Percentiles rank a stretch among this genome's conserved stretches.
Conservation (phyloP, 2,888 invertebrate genomes). For the Lasius fuliginosus region DNA sequence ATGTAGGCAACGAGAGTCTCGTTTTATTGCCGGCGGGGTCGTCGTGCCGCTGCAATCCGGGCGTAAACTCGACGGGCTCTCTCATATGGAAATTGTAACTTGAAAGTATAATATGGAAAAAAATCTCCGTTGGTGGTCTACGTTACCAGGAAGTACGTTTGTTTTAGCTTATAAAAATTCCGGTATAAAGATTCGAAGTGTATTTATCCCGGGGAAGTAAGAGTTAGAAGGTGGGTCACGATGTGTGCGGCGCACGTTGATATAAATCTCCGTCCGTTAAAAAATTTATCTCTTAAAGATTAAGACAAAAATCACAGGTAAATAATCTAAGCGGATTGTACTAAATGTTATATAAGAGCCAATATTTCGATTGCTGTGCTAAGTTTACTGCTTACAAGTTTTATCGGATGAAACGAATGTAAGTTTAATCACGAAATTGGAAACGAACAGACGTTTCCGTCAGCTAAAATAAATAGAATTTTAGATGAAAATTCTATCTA, state of each 20-base stretch:
- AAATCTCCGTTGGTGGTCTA: conserved; percentile 40
- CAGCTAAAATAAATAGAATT: background rate
- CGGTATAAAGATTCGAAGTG: conserved; percentile 1
- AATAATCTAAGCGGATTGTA: background rate
- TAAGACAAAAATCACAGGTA: background rate
- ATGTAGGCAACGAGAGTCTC: conserved; percentile 57
- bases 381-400: background rate
- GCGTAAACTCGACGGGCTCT: conserved; percentile 50
- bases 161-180: conserved; percentile 50
- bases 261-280: conserved; percentile 13
- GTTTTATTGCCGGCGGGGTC: conserved; percentile 56
- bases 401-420: background rate
- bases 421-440: background rate
- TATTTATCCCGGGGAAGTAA: conserved; percentile 21
- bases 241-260: background rate
- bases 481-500: background rate
- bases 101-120: conserved; percentile 54
- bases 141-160: conserved; percentile 40
- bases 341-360: background rate
- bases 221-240: background rate
- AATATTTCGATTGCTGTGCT: background rate
- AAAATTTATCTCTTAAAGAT: conserved; percentile 7
- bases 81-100: conserved; percentile 52
- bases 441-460: conserved; percentile 6
- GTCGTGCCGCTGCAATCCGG: conserved; percentile 36